Evolutionary conservation across 2,888 invertebrate species (phyloP), one percentile per base, ranked within the genome.

Genomic region (Cataglyphis rosenhaueri): DNA sequence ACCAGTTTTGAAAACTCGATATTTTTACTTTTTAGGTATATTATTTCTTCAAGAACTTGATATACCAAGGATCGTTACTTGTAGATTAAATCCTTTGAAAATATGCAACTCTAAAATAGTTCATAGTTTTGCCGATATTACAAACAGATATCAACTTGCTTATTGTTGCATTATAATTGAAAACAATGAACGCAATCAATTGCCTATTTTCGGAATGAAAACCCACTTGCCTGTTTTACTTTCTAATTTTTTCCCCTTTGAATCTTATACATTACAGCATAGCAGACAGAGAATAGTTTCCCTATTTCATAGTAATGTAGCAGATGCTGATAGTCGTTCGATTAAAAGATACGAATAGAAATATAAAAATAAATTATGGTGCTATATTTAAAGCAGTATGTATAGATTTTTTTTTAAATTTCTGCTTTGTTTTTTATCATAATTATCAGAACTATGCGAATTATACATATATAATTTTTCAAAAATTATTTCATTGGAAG

Each of bases 121-220:
- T 0, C 96, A 97, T 85, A 97, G 97, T 29, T 98, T 98, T 94
- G 97, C 98, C 0, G 96, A 97, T 0, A 96, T 98, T 1, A 97
- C 98, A 0, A 96, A 97, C 71, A 96, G 97, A 12, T 97, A 98
- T 94, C 99, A 99, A 93, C 95, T 99, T 75, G 98, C 97, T 0
- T 99, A 99, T 95, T 99, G 99, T 94, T 98, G 98, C 93, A 96
- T 98, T 0, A 96, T 99, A 66, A 96, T 99, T 57, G 98, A 99
- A 94, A 96, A 97, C 90, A 99, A 99, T 95, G 94, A 96, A 0
- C 95, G 98, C 66, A 96, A 95, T 68, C 95, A 95, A 78, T 92
- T 97, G 81, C 96, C 96, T 0, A 95, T 96, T 0, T 95, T 96
- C 2, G 95, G 96, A 94, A 94, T 86, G 95, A 95, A 8, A 87